A percentile compares a stretch with the other conserved stretches of the same genome.
Evolutionary conservation across 2,888 invertebrate genomes (phyloP).

Genomic region (Scaptomyza caliginosa): DNA sequence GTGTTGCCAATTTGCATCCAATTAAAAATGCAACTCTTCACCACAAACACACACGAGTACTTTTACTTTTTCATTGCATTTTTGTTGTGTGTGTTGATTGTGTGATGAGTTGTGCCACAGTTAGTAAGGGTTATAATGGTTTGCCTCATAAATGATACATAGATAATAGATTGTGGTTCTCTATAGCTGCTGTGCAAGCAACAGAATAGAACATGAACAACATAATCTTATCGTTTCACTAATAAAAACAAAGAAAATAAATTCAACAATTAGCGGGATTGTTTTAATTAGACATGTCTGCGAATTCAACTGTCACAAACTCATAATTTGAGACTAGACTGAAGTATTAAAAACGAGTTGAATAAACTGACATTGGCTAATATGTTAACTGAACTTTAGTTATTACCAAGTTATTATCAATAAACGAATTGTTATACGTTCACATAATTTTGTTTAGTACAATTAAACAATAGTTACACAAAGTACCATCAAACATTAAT

Average conservation of each 20-base stretch:
- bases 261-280: background rate
- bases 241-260: background rate
- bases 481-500: too few relatives aligned
- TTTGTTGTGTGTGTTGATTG: background rate
- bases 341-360: background rate
- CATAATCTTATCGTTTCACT: conserved; percentile 7
- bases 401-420: too few relatives aligned
- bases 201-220: background rate
- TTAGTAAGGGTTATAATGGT: conserved; percentile 9
- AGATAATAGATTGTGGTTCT: background rate
- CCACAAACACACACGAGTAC: conserved; percentile 4
- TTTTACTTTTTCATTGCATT: background rate
- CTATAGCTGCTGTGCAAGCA: background rate
- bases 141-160: background rate
- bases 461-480: too few relatives aligned
- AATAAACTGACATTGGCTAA: background rate
- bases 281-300: background rate
- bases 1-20: conserved; percentile 59
- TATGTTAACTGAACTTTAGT: too few relatives aligned
- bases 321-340: background rate
- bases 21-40: conserved; percentile 54
- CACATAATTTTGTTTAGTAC: too few relatives aligned
- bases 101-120: conserved; percentile 18
- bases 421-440: too few relatives aligned
- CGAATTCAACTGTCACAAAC: background rate